Percentiles rank a stretch among this genome's conserved stretches.
Evolutionary conservation across 1,140 invertebrate genomes (phyloP).

Genomic region (Orius laevigatus): DNA sequence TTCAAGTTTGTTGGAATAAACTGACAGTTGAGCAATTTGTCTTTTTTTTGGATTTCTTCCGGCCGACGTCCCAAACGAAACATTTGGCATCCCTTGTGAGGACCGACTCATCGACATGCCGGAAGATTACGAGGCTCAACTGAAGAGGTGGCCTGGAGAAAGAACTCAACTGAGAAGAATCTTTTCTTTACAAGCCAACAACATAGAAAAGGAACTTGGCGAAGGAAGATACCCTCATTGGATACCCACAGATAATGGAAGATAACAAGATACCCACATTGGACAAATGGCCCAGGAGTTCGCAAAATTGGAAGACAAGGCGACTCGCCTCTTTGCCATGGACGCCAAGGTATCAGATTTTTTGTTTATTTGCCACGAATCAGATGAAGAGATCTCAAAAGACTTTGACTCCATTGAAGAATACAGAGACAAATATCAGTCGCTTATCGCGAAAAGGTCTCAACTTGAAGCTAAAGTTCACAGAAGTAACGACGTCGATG

Average conservation of each 20-base stretch:
- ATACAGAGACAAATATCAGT: not conserved
- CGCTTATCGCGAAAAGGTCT: not conserved
- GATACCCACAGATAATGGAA: too few species aligned
- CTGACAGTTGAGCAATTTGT: too few species aligned
- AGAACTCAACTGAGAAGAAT: not conserved
- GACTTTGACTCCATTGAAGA: not conserved
- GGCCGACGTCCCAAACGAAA: too few species aligned
- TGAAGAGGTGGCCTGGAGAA: not conserved
- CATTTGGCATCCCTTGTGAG: not conserved
- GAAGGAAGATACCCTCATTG: too few species aligned
- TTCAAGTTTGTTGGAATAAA: too few species aligned
- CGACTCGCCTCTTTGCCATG: not conserved
- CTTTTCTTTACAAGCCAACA: not conserved
- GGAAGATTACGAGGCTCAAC: not conserved
- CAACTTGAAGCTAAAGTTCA: too few species aligned
- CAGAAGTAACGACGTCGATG: not conserved
- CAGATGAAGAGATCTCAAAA: not conserved
- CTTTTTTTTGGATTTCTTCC: too few species aligned
- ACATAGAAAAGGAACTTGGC: too few species aligned
- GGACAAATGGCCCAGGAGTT: not conserved
- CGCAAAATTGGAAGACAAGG: not conserved
- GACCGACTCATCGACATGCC: not conserved
- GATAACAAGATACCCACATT: not conserved
- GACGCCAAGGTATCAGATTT: slow-evolving; percentile 3
- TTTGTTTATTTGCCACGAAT: not conserved